Conservation (phyloP, 2,797 vertebrate species). For the Falco concolor region DNA sequence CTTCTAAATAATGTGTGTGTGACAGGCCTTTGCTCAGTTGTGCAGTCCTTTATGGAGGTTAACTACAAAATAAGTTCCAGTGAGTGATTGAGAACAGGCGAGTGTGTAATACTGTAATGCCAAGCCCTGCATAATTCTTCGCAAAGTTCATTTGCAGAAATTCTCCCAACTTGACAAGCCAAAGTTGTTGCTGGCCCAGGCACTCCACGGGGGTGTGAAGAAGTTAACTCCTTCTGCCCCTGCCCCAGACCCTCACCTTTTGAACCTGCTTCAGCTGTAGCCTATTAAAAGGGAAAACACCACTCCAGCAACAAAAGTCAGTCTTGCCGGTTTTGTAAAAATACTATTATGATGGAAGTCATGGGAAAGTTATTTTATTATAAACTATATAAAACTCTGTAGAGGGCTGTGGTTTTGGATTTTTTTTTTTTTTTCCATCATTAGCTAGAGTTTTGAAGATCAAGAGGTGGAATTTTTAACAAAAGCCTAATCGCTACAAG, state of each 20-base stretch:
- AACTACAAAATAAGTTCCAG: constrained; percentile 85
- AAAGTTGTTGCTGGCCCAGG: constrained; percentile 65
- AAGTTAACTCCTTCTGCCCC: neutral
- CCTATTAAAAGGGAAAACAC: constrained; percentile 23
- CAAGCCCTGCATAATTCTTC: constrained; percentile 74
- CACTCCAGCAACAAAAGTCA: neutral
- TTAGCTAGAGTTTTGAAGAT: constrained; percentile 45
- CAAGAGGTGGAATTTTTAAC: constrained; percentile 48
- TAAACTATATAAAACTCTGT: constrained; percentile 5
- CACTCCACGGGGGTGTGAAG: constrained; percentile 4
- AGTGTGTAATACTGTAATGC: constrained; percentile 72
- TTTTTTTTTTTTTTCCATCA: constrained; percentile 54
- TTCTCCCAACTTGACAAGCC: constrained; percentile 62
- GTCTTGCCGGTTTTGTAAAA: neutral
- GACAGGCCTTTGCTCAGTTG: constrained; percentile 77
- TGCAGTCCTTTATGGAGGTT: constrained; percentile 84
- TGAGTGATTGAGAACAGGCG: constrained; percentile 80
- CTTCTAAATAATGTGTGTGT: constrained; percentile 83
- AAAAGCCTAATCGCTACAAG: neutral
- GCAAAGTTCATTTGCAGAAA: constrained; percentile 76
- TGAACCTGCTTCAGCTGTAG: constrained; percentile 59
- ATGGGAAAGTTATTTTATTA: constrained; percentile 59
- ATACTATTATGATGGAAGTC: constrained; percentile 21
- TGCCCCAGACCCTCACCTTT: neutral
- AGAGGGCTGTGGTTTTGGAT: constrained; percentile 20